Evolutionary conservation across 2,113 vertebrate species (phyloP).

Genomic region (Choloepus hoffmanni): DNA sequence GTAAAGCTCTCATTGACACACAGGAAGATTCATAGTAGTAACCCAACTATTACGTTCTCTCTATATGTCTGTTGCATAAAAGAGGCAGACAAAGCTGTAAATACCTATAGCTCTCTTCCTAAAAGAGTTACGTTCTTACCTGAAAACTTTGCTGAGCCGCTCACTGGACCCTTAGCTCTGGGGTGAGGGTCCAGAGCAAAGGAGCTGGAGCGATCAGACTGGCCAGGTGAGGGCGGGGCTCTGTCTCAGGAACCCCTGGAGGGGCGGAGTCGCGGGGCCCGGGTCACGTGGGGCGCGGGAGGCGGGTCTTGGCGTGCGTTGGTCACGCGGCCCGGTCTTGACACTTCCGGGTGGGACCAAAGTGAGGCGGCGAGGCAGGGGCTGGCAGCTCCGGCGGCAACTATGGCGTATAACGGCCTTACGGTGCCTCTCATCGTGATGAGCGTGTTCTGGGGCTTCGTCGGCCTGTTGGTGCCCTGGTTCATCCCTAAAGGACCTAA

Average conservation of each 20-base stretch:
- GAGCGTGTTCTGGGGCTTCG: constrained; percentile 94
- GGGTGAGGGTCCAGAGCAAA: too few species aligned
- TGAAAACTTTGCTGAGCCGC: neutral
- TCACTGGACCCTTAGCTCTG: rapidly evolving
- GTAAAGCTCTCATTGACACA: neutral
- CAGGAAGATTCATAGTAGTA: neutral
- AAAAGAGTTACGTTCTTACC: neutral
- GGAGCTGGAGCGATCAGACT: rapidly evolving
- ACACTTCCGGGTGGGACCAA: constrained; percentile 78
- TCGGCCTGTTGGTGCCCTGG: constrained; percentile 93
- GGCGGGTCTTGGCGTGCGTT: constrained; percentile 33
- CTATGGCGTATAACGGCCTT: constrained; percentile 90
- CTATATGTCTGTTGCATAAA: neutral
- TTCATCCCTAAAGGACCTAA: constrained; percentile 97
- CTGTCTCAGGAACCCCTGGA: rapidly evolving
- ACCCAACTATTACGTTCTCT: neutral
- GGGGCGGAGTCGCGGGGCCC: neutral
- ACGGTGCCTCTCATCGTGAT: constrained; percentile 92
- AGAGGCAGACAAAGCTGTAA: neutral
- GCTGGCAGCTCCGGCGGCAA: rapidly evolving
- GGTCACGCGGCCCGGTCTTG: constrained; percentile 59
- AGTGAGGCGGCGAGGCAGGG: neutral
- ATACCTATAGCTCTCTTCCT: neutral
- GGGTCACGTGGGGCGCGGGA: neutral
- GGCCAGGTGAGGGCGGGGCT: neutral